phyloP scores from a whole-genome alignment of 2,797 vertebrate genomes.

The Leuciscus waleckii region DNA sequence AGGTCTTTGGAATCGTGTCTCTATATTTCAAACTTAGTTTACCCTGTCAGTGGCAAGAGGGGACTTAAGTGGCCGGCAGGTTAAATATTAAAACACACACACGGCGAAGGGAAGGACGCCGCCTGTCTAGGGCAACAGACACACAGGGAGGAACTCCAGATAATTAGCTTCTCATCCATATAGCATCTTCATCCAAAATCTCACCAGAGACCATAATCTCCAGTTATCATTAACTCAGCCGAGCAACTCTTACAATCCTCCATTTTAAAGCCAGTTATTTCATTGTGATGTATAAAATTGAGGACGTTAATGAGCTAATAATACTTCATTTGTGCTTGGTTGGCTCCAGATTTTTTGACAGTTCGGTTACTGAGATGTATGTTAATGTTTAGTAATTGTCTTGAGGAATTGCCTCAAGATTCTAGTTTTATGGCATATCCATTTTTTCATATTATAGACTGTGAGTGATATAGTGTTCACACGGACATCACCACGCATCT shows the following conservation, averaged over 20 bases:
- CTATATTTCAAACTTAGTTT: conserved; percentile 61
- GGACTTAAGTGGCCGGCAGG: conserved; percentile 54
- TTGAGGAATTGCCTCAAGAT: background rate
- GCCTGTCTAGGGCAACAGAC: conserved; percentile 19
- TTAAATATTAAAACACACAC: conserved; percentile 64
- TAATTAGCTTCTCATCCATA: conserved; percentile 49
- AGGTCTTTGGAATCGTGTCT: conserved; percentile 45
- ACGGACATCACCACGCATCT: too few species aligned
- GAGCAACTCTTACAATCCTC: conserved; percentile 28
- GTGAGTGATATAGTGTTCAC: background rate
- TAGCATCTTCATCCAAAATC: conserved; percentile 28
- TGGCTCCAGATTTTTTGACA: background rate
- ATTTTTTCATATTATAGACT: background rate
- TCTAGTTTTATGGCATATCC: background rate
- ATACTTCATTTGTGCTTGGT: background rate
- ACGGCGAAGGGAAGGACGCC: conserved; percentile 14
- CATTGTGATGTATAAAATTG: background rate
- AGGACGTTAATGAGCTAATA: background rate
- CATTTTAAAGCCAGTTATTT: background rate
- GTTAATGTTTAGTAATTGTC: background rate
- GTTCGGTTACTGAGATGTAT: too few species aligned
- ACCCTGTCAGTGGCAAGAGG: conserved; percentile 50
- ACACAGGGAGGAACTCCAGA: conserved; percentile 44
- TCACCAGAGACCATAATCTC: conserved; percentile 55
- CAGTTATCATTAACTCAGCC: conserved; percentile 56